A percentile compares a stretch with the other conserved stretches of the same genome.
phyloP scores from a whole-genome alignment of 2,797 vertebrate genomes.

The Delichon dasypus region DNA sequence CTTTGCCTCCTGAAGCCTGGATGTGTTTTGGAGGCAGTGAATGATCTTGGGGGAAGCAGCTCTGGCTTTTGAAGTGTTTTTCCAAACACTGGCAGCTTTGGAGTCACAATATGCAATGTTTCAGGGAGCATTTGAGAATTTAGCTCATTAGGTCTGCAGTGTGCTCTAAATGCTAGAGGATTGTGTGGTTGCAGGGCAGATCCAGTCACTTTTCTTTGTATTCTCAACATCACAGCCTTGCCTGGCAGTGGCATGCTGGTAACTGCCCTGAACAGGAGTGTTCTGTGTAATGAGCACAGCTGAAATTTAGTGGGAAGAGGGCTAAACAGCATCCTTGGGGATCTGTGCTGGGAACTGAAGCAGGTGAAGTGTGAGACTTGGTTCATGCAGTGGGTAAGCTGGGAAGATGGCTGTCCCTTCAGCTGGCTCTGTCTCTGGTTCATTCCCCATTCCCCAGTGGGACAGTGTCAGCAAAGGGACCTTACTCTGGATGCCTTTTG shows the following conservation, averaged over 20 bases:
- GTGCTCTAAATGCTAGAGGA: neutral
- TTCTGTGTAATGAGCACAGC: neutral
- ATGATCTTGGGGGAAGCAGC: neutral
- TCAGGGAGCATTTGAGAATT: neutral
- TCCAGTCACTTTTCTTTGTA: neutral
- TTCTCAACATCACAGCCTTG: neutral
- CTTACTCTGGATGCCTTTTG: neutral
- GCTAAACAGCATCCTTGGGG: neutral
- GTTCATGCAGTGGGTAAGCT: accelerated
- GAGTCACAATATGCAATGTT: neutral
- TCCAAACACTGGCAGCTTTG: neutral
- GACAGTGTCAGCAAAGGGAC: neutral
- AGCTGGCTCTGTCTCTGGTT: neutral
- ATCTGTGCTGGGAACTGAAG: neutral
- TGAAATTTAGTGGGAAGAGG: neutral
- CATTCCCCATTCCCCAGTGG: neutral
- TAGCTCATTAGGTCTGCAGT: neutral
- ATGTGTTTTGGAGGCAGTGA: neutral
- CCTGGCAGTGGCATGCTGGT: neutral
- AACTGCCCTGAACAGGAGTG: neutral
- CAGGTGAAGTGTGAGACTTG: neutral
- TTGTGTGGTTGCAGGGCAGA: neutral
- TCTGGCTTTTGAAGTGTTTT: neutral
- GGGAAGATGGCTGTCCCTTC: neutral
- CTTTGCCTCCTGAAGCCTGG: neutral